These are phyloP conservation scores for Capitella teleta DNA, from an alignment of 1,140 invertebrate species.

Conservation along the genomic window DNA sequence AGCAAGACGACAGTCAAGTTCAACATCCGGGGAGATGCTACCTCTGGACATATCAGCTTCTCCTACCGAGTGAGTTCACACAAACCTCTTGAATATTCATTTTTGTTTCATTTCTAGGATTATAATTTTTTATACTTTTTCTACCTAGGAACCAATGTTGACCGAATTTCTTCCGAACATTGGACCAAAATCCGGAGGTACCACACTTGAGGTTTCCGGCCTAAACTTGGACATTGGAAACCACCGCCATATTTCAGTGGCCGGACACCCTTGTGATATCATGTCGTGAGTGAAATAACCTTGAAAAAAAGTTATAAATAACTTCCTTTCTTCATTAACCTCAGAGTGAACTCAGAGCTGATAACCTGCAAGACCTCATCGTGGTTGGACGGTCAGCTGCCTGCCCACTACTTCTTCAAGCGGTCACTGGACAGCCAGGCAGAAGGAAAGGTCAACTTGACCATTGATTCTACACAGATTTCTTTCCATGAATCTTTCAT, in stretches of 20 bases:
- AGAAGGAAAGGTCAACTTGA: no score
- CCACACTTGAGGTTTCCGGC: constrained; percentile 78
- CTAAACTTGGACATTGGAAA: constrained; percentile 88
- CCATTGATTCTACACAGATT: no score
- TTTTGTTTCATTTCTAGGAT: no score
- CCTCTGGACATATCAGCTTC: constrained; percentile 5
- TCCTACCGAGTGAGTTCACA: constrained; percentile 11
- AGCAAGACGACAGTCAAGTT: constrained; percentile 11
- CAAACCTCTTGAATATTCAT: no score
- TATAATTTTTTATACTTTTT: constrained; percentile 6
- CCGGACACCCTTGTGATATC: constrained; percentile 65
- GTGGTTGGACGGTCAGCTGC: no score
- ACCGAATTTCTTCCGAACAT: constrained; percentile 67
- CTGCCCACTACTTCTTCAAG: no score
- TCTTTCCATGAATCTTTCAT: constrained; percentile 49
- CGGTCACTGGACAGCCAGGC: no score
- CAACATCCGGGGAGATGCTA: constrained; percentile 9
- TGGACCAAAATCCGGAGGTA: constrained; percentile 89
- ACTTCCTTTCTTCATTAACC: no score
- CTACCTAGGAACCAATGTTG: constrained; percentile 44
- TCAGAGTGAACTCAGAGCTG: no score
- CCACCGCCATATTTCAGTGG: constrained; percentile 71
- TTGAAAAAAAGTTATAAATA: no score
- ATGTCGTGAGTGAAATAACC: constrained; percentile 19
- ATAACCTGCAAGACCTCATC: no score